Percentiles rank a stretch among this genome's conserved stretches.
Conservation (phyloP, 1,140 invertebrate species). For the Contarinia nasturtii region DNA sequence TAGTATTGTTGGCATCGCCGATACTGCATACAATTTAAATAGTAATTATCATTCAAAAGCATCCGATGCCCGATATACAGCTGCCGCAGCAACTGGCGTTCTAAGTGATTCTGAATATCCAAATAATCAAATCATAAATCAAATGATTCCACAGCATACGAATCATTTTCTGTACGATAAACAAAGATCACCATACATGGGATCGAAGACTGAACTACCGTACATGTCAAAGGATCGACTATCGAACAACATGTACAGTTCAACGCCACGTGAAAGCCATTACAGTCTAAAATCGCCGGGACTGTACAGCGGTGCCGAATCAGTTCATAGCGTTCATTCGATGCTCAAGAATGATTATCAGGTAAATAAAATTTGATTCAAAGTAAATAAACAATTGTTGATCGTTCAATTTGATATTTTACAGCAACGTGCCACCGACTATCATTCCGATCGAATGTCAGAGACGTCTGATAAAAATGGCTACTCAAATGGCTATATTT, state of each 20-base stretch:
- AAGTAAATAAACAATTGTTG: too few species aligned
- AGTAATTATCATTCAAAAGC: not conserved
- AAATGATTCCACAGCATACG: slow-evolving; percentile 19
- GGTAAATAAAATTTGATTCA: too few species aligned
- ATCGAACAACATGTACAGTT: slow-evolving; percentile 16
- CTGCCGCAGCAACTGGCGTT: slow-evolving; percentile 8
- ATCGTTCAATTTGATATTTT: slow-evolving; percentile 24
- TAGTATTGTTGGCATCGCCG: slow-evolving; percentile 4
- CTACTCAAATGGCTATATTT: slow-evolving; percentile 61
- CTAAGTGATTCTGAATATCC: not conserved
- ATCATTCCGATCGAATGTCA: slow-evolving; percentile 36
- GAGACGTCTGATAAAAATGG: slow-evolving; percentile 54
- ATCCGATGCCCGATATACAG: not conserved
- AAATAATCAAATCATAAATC: slow-evolving; percentile 16
- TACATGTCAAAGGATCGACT: slow-evolving; percentile 23
- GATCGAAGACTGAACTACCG: slow-evolving; percentile 17
- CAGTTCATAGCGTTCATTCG: slow-evolving; percentile 26
- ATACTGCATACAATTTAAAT: slow-evolving; percentile 1
- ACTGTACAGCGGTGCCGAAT: slow-evolving; percentile 11
- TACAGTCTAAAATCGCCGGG: slow-evolving; percentile 18
- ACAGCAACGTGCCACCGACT: slow-evolving; percentile 29
- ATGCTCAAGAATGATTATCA: slow-evolving; percentile 33
- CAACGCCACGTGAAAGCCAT: slow-evolving; percentile 15
- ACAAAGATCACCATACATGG: slow-evolving; percentile 16
- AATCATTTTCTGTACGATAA: slow-evolving; percentile 22